A percentile compares a stretch with the other conserved stretches of the same genome.
Evolutionary conservation across 2,888 invertebrate genomes (phyloP).

Genomic region (Melieria crassipennis): DNA sequence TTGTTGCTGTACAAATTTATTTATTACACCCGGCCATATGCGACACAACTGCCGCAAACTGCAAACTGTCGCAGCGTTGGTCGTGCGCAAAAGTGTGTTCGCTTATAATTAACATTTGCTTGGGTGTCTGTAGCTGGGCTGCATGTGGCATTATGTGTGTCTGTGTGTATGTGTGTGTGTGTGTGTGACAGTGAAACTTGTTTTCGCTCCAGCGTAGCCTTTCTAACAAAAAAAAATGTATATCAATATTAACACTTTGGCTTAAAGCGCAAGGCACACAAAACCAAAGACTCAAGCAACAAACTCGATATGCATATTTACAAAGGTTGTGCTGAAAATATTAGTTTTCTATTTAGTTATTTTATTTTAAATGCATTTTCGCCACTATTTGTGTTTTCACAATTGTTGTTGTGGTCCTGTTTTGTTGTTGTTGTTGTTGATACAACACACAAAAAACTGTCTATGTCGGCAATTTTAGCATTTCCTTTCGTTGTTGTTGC

Average conservation of each 20-base stretch:
- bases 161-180: background rate
- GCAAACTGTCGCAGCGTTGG: slow-evolving; percentile 6
- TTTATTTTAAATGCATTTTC: slow-evolving; percentile 4
- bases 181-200: background rate
- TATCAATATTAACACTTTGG: slow-evolving; percentile 30
- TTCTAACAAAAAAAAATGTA: slow-evolving; percentile 18
- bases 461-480: background rate
- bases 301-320: slow-evolving; percentile 19
- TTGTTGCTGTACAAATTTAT: too few species aligned
- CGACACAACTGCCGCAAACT: too few species aligned
- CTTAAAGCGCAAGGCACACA: slow-evolving; percentile 13
- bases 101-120: slow-evolving; percentile 29
- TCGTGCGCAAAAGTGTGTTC: slow-evolving; percentile 24
- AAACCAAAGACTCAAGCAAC: slow-evolving; percentile 35
- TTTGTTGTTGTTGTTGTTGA: background rate
- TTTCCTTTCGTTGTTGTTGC: slow-evolving; percentile 13
- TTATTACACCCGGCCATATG: too few species aligned
- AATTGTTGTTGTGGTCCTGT: slow-evolving; percentile 27
- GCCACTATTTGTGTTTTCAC: background rate
- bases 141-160: background rate
- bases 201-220: background rate
- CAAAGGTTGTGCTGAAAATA: slow-evolving; percentile 20
- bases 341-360: slow-evolving; percentile 19
- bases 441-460: background rate
- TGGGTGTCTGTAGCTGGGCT: background rate